Conservation (phyloP, 2,888 invertebrate species). For the Ceratothoa steindachneri region DNA sequence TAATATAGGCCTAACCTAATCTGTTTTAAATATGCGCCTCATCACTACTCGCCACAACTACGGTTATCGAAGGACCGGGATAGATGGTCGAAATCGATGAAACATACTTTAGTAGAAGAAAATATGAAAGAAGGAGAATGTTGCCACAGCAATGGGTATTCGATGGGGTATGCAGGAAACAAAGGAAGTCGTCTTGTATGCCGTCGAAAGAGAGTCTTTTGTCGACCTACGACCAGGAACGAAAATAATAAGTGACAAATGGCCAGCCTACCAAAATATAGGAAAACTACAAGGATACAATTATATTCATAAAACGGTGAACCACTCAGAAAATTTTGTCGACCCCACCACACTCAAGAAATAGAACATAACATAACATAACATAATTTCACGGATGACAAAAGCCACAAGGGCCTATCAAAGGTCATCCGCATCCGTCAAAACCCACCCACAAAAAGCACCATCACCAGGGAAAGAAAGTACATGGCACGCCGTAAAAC, state of each 20-base stretch:
- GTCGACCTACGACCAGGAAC: background rate
- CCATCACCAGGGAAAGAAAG: too few relatives aligned
- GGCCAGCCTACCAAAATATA: background rate
- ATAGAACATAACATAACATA: too few relatives aligned
- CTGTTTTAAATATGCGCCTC: slow-evolving; percentile 1
- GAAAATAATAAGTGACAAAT: slow-evolving; percentile 10
- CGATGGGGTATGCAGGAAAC: slow-evolving; percentile 3
- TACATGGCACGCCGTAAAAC: too few relatives aligned
- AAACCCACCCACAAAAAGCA: too few relatives aligned
- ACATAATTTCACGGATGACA: too few relatives aligned
- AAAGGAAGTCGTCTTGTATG: background rate
- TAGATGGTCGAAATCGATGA: slow-evolving; percentile 1
- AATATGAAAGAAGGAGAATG: too few relatives aligned
- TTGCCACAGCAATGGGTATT: slow-evolving; percentile 7
- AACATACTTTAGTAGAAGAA: too few relatives aligned
- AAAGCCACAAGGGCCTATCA: too few relatives aligned
- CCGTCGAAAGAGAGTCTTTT: background rate
- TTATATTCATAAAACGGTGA: background rate
- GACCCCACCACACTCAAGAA: background rate
- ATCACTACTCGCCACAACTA: background rate
- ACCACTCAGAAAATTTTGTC: background rate
- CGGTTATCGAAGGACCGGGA: background rate
- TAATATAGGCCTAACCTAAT: slow-evolving; percentile 10
- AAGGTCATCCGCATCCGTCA: too few relatives aligned
- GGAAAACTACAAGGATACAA: slow-evolving; percentile 3